phyloP scores from a whole-genome alignment of 2,113 vertebrate species.

The Boleophthalmus pectinirostris region DNA sequence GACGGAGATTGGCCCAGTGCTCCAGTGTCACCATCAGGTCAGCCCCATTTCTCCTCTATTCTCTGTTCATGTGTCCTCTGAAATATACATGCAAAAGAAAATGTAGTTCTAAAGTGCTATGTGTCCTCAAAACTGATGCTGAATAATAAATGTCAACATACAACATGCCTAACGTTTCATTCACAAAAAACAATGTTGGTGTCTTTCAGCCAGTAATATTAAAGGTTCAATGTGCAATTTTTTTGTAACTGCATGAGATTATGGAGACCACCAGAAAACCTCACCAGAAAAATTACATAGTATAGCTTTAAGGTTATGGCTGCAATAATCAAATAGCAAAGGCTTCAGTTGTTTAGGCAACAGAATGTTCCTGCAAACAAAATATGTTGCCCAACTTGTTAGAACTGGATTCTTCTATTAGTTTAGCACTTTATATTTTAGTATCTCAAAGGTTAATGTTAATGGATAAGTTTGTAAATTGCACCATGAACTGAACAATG shows the following conservation, averaged over 20 bases:
- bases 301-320: too few relatives aligned
- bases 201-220: neutral
- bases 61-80: conserved; percentile 8
- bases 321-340: too few relatives aligned
- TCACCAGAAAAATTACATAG: too few relatives aligned
- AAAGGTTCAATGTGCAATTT: too few relatives aligned
- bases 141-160: conserved; percentile 34
- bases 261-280: too few relatives aligned
- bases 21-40: conserved; percentile 90
- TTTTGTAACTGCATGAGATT: too few relatives aligned
- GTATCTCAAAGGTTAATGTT: neutral
- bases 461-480: too few relatives aligned
- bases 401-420: neutral
- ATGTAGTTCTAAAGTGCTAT: conserved; percentile 42
- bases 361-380: too few relatives aligned
- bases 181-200: neutral
- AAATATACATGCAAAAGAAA: conserved; percentile 32
- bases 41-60: conserved; percentile 2
- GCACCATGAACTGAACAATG: neutral
- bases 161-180: neutral
- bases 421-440: neutral
- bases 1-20: conserved; percentile 91
- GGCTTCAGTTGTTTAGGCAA: too few relatives aligned
- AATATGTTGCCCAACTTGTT: too few relatives aligned
- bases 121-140: conserved; percentile 18